Evolutionary conservation across 2,797 vertebrate species (phyloP), one percentile per base, ranked within the genome.

Genomic region (Peromyscus attwateri): DNA sequence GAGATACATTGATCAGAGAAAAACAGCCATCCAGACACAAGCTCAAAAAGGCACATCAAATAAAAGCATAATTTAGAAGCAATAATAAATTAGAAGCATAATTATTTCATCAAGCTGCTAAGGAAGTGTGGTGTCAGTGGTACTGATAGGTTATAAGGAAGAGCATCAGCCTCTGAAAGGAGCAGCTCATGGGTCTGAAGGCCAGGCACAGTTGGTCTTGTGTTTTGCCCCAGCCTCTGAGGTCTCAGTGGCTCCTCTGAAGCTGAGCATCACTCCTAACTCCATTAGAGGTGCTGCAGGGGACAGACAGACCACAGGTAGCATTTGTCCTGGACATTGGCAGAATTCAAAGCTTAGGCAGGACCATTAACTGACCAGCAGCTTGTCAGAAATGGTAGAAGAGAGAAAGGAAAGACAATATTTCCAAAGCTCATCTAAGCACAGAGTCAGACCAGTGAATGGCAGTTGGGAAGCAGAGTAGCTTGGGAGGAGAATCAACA

Each of bases 11-110:
- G 31, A 23, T 76, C 49, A 80, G 46, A 14, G n/a, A 37, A 85
- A 91, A 87, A 71, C 5, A 60, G 82, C 29, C 88, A 83, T 79
- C 0, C 25, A 83, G 73, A 75, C 27, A 75, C 40, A 31, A 81
- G 27, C 83, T 89, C 84, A 75, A 70, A 94, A 49, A 89, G 43
- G 31, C 13, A 19, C 82, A 80, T 46, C 14, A 43, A 92, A 77
- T 52, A 84, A 80, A 97, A 87, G 62, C 62, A 87, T 43, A 85
- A 40, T 55, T 92, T 29, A 80, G 68, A 92, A 92, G 21, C 16
- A 71, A 52, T 46, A 46, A 46, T 46, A 46, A 46, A 46, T 92
- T 29, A 80, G 68, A 92, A 92, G 19, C 16, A 71, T 71, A 87
- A 52, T 40, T 8, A 75, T 83, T 83, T 87, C 75, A 85, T 21